Percentiles rank a stretch among this genome's conserved stretches.
Evolutionary conservation across 2,797 vertebrate species (phyloP).

Genomic region (Thamnophis elegans): DNA sequence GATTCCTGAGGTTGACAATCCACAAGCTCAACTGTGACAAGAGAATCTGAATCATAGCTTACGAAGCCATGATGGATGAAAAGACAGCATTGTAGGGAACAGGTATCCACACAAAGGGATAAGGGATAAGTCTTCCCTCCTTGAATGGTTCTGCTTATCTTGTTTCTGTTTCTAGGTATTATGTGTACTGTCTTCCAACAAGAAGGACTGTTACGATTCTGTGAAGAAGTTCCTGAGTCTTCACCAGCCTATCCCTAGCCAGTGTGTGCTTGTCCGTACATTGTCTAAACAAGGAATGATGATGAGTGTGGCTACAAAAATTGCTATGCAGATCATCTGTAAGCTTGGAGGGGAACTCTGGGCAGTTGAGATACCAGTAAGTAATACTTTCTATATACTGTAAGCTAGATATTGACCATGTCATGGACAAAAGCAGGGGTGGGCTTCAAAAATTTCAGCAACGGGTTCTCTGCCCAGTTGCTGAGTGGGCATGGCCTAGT

Average conservation of each 20-base stretch:
- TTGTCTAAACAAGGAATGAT: constrained; percentile 57
- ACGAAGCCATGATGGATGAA: background rate
- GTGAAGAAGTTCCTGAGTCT: constrained; percentile 67
- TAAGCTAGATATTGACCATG: background rate
- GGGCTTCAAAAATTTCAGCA: too few species aligned
- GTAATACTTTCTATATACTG: constrained; percentile 12
- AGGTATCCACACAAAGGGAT: background rate
- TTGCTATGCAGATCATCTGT: constrained; percentile 66
- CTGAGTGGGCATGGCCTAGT: too few species aligned
- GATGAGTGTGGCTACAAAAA: constrained; percentile 63
- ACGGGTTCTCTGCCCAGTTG: too few species aligned
- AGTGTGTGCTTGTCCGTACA: constrained; percentile 62
- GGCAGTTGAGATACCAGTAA: constrained; percentile 70
- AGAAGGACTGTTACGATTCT: constrained; percentile 61
- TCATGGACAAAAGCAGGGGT: too few species aligned
- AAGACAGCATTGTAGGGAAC: background rate
- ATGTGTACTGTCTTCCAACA: constrained; percentile 62
- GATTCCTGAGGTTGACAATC: background rate
- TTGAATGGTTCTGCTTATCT: background rate
- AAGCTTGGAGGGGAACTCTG: constrained; percentile 69
- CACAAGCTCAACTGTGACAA: background rate
- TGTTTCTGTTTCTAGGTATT: constrained; percentile 58
- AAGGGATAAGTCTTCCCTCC: background rate
- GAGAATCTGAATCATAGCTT: background rate
- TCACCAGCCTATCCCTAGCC: constrained; percentile 61